Conservation (phyloP, 2,888 invertebrate species). For the Spilosoma lubricipeda region DNA sequence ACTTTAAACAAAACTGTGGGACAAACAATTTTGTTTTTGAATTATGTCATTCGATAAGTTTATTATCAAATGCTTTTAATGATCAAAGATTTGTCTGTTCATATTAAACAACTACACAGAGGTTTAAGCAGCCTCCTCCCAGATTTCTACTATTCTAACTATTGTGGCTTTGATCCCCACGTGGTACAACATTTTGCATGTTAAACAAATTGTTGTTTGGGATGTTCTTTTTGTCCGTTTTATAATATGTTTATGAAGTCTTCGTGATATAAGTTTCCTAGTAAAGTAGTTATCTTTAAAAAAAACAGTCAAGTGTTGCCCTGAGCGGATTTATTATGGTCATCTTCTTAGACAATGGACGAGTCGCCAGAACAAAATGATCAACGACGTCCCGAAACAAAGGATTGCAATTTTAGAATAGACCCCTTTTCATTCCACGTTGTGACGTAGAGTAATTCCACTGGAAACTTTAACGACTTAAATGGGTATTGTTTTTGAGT, state of each 20-base stretch:
- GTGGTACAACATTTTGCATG: too few relatives aligned
- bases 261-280: too few relatives aligned
- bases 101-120: too few relatives aligned
- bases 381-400: slow-evolving; percentile 61
- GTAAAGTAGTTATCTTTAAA: too few relatives aligned
- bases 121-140: too few relatives aligned
- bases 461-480: slow-evolving; percentile 54
- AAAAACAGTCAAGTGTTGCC: slow-evolving; percentile 34
- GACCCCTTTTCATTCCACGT: slow-evolving; percentile 50
- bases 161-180: too few relatives aligned
- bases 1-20: not conserved
- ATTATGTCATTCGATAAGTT: not conserved
- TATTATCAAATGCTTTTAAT: slow-evolving; percentile 20
- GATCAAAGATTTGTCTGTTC: not conserved
- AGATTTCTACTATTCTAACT: too few relatives aligned
- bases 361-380: slow-evolving; percentile 58
- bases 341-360: slow-evolving; percentile 55
- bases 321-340: slow-evolving; percentile 53
- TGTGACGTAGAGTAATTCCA: slow-evolving; percentile 49
- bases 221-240: too few relatives aligned
- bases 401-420: slow-evolving; percentile 61
- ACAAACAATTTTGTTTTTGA: not conserved
- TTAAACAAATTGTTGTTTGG: too few relatives aligned
- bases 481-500: slow-evolving; percentile 51
- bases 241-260: too few relatives aligned